Conservation (phyloP, 2,888 invertebrate species). For the Nomada fabriciana region DNA sequence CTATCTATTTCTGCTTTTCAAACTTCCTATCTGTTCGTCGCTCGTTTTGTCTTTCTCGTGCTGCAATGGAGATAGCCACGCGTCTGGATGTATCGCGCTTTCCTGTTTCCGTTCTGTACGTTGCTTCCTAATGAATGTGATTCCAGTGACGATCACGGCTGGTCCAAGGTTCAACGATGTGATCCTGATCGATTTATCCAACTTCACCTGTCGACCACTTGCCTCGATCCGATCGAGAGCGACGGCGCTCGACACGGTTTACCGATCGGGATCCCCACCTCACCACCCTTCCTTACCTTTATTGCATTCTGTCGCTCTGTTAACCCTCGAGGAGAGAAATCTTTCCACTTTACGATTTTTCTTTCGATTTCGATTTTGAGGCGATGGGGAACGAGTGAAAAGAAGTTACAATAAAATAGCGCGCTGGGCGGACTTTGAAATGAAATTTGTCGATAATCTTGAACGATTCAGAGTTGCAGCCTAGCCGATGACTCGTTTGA, state of each 20-base stretch:
- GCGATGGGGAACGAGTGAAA: too few relatives aligned
- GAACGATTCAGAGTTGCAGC: too few relatives aligned
- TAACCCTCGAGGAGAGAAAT: too few relatives aligned
- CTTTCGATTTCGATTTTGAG: too few relatives aligned
- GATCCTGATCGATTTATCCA: neutral
- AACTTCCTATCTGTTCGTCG: constrained; percentile 44
- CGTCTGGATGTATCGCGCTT: constrained; percentile 9
- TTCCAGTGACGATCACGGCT: neutral
- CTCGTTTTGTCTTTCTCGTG: constrained; percentile 8
- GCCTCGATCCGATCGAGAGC: neutral
- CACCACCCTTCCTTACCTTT: neutral
- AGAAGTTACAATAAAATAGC: too few relatives aligned
- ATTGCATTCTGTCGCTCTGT: neutral
- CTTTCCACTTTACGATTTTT: too few relatives aligned
- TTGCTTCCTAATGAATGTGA: neutral
- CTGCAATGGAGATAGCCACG: constrained; percentile 17
- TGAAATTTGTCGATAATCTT: too few relatives aligned
- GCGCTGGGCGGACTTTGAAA: too few relatives aligned
- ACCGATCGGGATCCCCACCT: neutral
- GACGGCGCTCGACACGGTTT: neutral
- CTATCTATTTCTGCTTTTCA: constrained; percentile 54
- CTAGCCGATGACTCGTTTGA: too few relatives aligned
- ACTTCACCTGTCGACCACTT: neutral
- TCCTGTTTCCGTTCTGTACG: constrained; percentile 30
- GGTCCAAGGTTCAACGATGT: neutral